Evolutionary conservation across 2,113 vertebrate genomes (phyloP).

Genomic region (Grantiella picta): DNA sequence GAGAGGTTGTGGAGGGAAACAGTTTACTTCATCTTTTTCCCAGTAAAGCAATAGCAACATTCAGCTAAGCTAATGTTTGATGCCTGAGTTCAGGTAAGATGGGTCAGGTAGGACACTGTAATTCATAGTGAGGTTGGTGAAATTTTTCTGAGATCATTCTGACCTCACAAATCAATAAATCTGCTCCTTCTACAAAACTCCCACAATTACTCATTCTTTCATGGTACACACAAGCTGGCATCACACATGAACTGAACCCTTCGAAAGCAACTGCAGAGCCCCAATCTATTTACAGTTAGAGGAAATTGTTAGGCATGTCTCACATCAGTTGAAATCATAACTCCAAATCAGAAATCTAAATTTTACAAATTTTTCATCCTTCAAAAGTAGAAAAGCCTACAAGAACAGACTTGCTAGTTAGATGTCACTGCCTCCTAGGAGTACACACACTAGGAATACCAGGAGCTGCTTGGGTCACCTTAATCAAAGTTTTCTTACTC

Average conservation of each 20-base stretch:
- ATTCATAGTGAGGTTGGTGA: background rate
- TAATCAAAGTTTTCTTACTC: background rate
- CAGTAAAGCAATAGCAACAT: background rate
- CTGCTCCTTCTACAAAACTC: background rate
- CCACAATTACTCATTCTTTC: background rate
- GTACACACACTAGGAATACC: background rate
- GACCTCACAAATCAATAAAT: background rate
- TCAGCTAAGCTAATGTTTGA: background rate
- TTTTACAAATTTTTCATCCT: background rate
- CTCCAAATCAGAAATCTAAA: background rate
- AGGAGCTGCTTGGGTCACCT: background rate
- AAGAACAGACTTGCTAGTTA: background rate
- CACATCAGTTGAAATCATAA: background rate
- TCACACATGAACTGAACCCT: background rate
- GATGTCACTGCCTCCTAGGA: background rate
- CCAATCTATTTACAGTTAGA: background rate
- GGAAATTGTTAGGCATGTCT: background rate
- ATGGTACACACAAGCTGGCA: background rate
- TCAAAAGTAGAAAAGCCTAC: background rate
- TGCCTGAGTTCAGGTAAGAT: background rate
- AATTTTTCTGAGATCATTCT: background rate
- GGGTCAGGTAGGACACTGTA: background rate
- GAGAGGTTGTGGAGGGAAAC: background rate
- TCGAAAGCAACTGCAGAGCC: background rate
- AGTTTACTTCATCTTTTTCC: background rate